Conservation (phyloP, 2,888 invertebrate species). For the Melolontha melolontha region DNA sequence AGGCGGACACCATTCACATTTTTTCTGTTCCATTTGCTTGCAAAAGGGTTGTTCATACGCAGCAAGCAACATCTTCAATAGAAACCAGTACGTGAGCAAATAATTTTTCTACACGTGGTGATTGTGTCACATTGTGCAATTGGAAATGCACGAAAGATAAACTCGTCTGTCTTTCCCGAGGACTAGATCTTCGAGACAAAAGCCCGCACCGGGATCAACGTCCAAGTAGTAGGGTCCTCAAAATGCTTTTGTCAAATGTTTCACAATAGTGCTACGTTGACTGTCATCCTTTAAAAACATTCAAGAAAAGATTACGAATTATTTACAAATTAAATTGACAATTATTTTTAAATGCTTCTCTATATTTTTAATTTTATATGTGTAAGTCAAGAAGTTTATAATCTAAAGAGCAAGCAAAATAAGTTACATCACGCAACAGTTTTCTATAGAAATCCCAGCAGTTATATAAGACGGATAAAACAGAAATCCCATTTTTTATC, state of each 20-base stretch:
- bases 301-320: too few relatives aligned
- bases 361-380: too few relatives aligned
- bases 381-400: too few relatives aligned
- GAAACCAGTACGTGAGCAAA: constrained; percentile 39
- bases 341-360: too few relatives aligned
- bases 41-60: constrained; percentile 4
- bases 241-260: constrained; percentile 21
- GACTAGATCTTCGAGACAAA: constrained; percentile 15
- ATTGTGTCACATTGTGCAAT: constrained; percentile 46
- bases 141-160: constrained; percentile 20
- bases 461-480: neutral
- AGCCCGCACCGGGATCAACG: constrained; percentile 11
- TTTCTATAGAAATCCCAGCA: too few relatives aligned
- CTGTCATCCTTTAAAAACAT: constrained; percentile 9
- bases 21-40: constrained; percentile 14
- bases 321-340: too few relatives aligned
- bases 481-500: neutral
- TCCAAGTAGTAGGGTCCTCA: constrained; percentile 1
- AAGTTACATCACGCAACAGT: too few relatives aligned
- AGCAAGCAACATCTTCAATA: constrained; percentile 31
- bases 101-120: constrained; percentile 45
- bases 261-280: constrained; percentile 10
- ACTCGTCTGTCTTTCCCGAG: constrained; percentile 18
- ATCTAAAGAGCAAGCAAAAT: too few relatives aligned
- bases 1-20: neutral